Percentiles rank a stretch among this genome's conserved stretches.
phyloP scores from a whole-genome alignment of 2,888 invertebrate species.

The Linnaemya vulpina region DNA sequence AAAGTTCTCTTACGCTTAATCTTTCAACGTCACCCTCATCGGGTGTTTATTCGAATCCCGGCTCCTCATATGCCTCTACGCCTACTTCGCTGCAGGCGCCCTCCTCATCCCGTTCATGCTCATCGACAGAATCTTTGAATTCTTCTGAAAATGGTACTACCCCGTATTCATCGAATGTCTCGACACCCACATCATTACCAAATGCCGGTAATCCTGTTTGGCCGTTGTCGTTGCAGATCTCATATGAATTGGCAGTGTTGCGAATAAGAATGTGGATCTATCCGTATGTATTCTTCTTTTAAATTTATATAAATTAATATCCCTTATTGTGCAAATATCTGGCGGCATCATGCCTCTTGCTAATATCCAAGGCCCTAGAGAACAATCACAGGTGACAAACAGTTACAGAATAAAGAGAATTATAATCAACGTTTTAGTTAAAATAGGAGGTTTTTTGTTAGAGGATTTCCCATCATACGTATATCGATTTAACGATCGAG shows the following conservation, averaged over 20 bases:
- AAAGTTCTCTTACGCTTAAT: conserved; percentile 59
- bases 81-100: conserved; percentile 40
- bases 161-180: conserved; percentile 73
- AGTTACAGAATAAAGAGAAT: no score
- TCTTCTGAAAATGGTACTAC: conserved; percentile 73
- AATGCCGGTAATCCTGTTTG: conserved; percentile 67
- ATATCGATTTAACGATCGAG: no score
- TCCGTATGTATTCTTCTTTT: conserved; percentile 82
- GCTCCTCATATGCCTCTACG: conserved; percentile 61
- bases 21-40: conserved; percentile 67
- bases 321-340: no score
- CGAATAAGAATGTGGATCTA: conserved; percentile 83
- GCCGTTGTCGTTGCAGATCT: conserved; percentile 78
- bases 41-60: conserved; percentile 53
- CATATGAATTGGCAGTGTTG: conserved; percentile 84
- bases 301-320: background rate
- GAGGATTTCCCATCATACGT: no score
- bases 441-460: no score
- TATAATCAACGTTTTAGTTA: no score
- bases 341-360: no score
- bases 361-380: no score
- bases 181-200: conserved; percentile 78
- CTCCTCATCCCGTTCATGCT: conserved; percentile 58
- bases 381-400: no score
- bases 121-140: conserved; percentile 76